A percentile compares a stretch with the other conserved stretches of the same genome.
Evolutionary conservation across 2,888 invertebrate genomes (phyloP).

Genomic region (Deilephila elpenor): DNA sequence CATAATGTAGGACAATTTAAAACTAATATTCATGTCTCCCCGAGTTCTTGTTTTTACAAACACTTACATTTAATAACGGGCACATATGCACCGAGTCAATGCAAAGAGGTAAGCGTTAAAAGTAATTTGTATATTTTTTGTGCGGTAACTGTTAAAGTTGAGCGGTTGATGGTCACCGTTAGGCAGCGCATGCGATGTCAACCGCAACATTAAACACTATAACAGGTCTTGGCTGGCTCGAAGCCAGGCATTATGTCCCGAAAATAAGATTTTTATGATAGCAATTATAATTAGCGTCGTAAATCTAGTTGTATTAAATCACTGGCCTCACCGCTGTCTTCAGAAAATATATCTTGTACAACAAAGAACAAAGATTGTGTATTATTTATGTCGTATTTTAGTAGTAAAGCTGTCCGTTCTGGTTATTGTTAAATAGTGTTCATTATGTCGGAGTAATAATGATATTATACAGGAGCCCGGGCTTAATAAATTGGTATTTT

Average conservation of each 20-base stretch:
- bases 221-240: constrained; percentile 45
- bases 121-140: constrained; percentile 43
- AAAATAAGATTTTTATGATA: constrained; percentile 26
- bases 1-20: constrained; percentile 3
- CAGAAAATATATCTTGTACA: neutral
- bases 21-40: neutral
- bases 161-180: constrained; percentile 68
- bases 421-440: constrained; percentile 10
- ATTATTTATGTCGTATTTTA: constrained; percentile 1
- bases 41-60: neutral
- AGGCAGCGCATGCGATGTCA: constrained; percentile 68
- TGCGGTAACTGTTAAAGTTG: constrained; percentile 54
- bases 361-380: constrained; percentile 5
- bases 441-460: neutral
- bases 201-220: constrained; percentile 64
- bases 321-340: constrained; percentile 1
- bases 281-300: constrained; percentile 29
- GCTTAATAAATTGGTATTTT: neutral
- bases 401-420: neutral
- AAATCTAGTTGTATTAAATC: constrained; percentile 27
- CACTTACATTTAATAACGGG: constrained; percentile 16
- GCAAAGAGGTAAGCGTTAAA: constrained; percentile 8
- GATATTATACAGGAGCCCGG: neutral
- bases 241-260: constrained; percentile 26
- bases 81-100: constrained; percentile 10